Evolutionary conservation across 1,140 invertebrate genomes (phyloP).

Genomic region (Drosophila saltans): DNA sequence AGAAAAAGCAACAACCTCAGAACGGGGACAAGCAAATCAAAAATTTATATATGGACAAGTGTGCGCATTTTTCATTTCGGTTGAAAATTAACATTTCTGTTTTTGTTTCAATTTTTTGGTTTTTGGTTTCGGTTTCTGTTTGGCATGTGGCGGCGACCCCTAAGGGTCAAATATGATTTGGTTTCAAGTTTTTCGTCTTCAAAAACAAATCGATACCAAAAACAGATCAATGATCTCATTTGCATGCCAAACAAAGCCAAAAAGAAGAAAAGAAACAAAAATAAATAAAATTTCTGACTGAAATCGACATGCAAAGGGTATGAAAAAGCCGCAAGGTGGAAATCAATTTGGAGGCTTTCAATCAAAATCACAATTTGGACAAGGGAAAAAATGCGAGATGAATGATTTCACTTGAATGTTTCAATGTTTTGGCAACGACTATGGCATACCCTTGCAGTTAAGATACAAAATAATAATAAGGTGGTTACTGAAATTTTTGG

Average conservation of each 20-base stretch:
- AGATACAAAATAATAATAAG: too few relatives aligned
- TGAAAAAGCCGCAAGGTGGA: conserved; percentile 70
- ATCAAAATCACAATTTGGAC: conserved; percentile 69
- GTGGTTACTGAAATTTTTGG: too few relatives aligned
- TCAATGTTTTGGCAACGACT: not conserved
- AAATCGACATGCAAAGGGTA: conserved; percentile 49
- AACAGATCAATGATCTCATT: conserved; percentile 82
- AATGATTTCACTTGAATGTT: conserved; percentile 33
- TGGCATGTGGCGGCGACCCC: conserved; percentile 74
- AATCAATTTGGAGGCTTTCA: conserved; percentile 73
- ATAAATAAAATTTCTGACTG: conserved; percentile 29
- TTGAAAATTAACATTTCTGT: conserved; percentile 74
- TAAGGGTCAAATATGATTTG: conserved; percentile 78
- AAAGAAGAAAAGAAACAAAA: conserved; percentile 12
- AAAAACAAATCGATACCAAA: conserved; percentile 79
- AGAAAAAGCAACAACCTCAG: conserved; percentile 12
- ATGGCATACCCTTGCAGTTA: conserved; percentile 40
- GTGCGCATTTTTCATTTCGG: conserved; percentile 62
- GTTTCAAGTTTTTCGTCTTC: conserved; percentile 74
- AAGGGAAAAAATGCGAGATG: conserved; percentile 25
- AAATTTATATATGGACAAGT: conserved; percentile 45
- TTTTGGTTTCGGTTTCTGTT: conserved; percentile 23
- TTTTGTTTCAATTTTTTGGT: conserved; percentile 47
- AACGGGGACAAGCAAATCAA: conserved; percentile 56
- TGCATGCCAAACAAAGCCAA: conserved; percentile 57